These are phyloP conservation scores for Ispidina picta DNA, from an alignment of 2,797 vertebrate genomes.

Conservation along the genomic window DNA sequence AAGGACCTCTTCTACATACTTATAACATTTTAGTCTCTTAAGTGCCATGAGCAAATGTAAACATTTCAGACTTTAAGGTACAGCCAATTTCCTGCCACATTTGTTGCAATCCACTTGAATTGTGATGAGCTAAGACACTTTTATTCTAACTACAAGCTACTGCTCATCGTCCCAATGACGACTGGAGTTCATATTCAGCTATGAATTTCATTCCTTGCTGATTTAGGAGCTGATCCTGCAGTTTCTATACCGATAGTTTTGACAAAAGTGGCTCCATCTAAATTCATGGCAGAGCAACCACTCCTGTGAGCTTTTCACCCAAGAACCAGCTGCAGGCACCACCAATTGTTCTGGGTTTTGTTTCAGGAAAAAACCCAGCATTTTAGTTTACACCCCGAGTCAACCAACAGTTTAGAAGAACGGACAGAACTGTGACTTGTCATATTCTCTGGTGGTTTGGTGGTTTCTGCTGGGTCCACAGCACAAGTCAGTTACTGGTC, in stretches of 20 bases:
- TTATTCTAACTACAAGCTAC: neutral
- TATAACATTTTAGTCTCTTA: neutral
- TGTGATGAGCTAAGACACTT: slow-evolving; percentile 26
- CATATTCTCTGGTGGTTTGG: neutral
- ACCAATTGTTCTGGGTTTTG: rapidly evolving
- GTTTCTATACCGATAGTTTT: neutral
- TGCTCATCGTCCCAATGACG: slow-evolving; percentile 21
- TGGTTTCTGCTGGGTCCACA: neutral
- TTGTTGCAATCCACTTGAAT: slow-evolving; percentile 15
- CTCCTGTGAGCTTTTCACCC: neutral
- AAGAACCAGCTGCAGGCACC: neutral
- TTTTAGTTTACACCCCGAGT: neutral
- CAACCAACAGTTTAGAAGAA: neutral
- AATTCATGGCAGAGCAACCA: neutral
- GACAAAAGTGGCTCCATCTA: neutral
- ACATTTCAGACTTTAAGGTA: slow-evolving; percentile 39
- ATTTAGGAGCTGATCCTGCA: slow-evolving; percentile 19
- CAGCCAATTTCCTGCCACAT: slow-evolving; percentile 56
- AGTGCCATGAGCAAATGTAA: slow-evolving; percentile 39
- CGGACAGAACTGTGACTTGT: neutral
- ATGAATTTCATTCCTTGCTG: neutral
- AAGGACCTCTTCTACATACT: neutral
- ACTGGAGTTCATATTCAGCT: neutral
- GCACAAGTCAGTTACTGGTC: neutral
- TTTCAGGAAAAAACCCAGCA: neutral